Conservation (phyloP, 2,797 vertebrate species). For the Crenichthys baileyi region DNA sequence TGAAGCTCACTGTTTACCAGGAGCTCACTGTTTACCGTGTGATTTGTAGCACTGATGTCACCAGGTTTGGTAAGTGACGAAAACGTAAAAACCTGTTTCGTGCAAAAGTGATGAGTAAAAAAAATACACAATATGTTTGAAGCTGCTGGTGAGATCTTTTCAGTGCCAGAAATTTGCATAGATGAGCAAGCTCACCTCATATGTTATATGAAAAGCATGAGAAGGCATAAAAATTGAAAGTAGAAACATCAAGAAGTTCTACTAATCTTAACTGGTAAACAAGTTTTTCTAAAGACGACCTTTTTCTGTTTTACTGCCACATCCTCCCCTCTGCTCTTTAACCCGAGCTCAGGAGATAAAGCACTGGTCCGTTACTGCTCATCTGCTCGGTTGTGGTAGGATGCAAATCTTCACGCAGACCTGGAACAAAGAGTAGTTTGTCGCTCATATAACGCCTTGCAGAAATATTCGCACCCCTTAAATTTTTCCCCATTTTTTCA, state of each 20-base stretch:
- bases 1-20: no score
- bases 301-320: background rate
- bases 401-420: slow-evolving; percentile 6
- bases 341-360: slow-evolving; percentile 5
- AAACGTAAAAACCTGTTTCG: background rate
- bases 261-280: background rate
- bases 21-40: no score
- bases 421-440: background rate
- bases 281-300: background rate
- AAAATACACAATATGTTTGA: background rate
- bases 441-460: background rate
- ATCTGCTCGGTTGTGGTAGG: slow-evolving; percentile 1
- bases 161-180: background rate
- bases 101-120: no score
- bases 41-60: no score
- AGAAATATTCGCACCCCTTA: background rate
- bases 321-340: background rate
- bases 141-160: background rate
- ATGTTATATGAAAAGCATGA: background rate
- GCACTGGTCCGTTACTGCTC: slow-evolving; percentile 2
- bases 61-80: background rate
- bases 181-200: background rate
- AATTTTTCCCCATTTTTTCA: background rate
- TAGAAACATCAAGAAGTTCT: background rate
- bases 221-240: background rate